Base-by-base conservation (phyloP, 2,888 invertebrate genomes). In the Timema cristinae region DNA sequence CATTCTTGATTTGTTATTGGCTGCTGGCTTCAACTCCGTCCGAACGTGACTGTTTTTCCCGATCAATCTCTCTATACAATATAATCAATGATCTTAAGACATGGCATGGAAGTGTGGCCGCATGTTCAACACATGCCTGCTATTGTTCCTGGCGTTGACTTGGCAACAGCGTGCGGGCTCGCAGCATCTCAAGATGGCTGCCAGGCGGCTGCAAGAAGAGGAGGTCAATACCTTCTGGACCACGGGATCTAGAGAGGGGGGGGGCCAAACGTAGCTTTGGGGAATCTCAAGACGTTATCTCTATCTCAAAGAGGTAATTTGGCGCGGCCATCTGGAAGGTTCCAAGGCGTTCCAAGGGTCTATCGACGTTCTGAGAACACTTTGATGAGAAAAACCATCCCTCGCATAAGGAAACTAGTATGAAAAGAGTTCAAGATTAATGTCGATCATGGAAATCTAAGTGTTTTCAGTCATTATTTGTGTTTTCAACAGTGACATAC, bases 1-100 rank as follows among this genome's bases (percentile, higher is more conserved):
- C 47, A 63, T 63, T 63, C 63, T 48, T 63, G 63, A 63, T 63
- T 63, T 63, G 32, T 63, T 63, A 63, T 63, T 63, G 63, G 63
- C 63, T 63, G 63, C 11, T 13, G 63, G 63, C 11, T 32, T 48
- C 13, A 48, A 48, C 32, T 32, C 10, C 59, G 15, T 54, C 15
- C 10, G 63, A 11, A 63, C 63, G 63, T 63, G 63, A 63, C 63
- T 63, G 63, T 63, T 48, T 48, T 63, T 48, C 6, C 63, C 48
- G 63, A 63, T 63, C 63, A 48, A 63, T 63, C 32, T 48, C 32
- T 13, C 11, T 48, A 47, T 47, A 63, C 63, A 63, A 63, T 63
- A 63, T 63, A 63, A 63, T 63, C 63, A 63, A 48, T 48, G 63
- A 63, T 63, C 63, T 63, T 47, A 48, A 10, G 48, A 32, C 48